Percentiles rank a stretch among this genome's conserved stretches.
These are phyloP conservation scores for Erannis defoliaria DNA, from an alignment of 2,888 invertebrate species.

Conservation along the genomic window DNA sequence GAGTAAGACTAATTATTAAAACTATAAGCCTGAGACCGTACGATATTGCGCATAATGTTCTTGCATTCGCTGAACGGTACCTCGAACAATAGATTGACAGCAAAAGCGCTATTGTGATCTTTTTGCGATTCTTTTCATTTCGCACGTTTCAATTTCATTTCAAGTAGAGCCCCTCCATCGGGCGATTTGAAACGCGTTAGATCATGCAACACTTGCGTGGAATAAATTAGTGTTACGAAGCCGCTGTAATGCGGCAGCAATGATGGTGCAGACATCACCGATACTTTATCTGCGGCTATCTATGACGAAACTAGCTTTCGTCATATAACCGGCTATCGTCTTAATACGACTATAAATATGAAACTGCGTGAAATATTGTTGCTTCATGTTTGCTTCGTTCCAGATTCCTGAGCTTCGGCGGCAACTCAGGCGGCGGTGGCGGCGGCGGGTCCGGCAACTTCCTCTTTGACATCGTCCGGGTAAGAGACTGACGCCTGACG, in stretches of 20 bases:
- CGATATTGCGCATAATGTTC: conserved; percentile 13
- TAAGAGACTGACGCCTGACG: conserved; percentile 81
- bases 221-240: conserved; percentile 51
- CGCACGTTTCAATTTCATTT: conserved; percentile 70
- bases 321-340: conserved; percentile 16
- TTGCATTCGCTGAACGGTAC: conserved; percentile 6
- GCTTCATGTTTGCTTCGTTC: conserved; percentile 34
- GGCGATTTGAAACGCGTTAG: conserved; percentile 41
- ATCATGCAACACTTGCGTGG: conserved; percentile 59
- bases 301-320: conserved; percentile 21
- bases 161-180: conserved; percentile 39
- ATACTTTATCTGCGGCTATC: conserved; percentile 19
- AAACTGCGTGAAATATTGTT: conserved; percentile 8
- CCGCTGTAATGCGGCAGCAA: conserved; percentile 31
- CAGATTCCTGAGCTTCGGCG: conserved; percentile 89
- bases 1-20: no score
- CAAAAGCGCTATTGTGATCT: conserved; percentile 52
- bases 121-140: conserved; percentile 68
- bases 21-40: not conserved
- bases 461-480: conserved; percentile 95
- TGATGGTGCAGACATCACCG: conserved; percentile 23
- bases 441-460: conserved; percentile 94
- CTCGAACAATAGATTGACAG: conserved; percentile 51
- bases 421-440: conserved; percentile 74
- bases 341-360: conserved; percentile 22